Base-by-base conservation (phyloP, 2,888 invertebrate species). In the Drosophila macrospina region DNA sequence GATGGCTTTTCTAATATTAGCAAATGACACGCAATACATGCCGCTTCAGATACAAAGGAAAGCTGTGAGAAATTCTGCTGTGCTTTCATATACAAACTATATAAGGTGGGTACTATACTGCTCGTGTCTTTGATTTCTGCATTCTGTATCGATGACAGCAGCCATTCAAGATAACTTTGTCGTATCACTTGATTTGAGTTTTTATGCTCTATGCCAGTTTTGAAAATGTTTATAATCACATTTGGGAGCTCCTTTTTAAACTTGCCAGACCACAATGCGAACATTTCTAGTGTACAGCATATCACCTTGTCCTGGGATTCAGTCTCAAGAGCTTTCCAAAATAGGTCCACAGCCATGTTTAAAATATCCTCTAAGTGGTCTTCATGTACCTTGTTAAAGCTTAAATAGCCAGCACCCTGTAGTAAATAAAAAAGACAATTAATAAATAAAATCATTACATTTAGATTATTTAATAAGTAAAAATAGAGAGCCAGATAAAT, bases 251-350 rank as follows among this genome's bases (percentile, higher is more conserved):
- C 94, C n/a, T 93, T 93, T 1, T 92, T 92, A 72, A 96, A 94
- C 88, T 95, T 94, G 13, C 91, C 89, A 51, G 95, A 94, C 98
- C 98, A 98, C 24, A 95, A 91, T 6, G 95, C 94, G 91, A 98
- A 94, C 94, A 96, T 95, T 84, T 97, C 95, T 24, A 98, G 93
- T 6, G 96, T 95, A 80, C 95, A 95, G 71, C 96, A 95, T 55
- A 98, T 92, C 0, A 97, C 98, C 89, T 97, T 97, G 92, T 99
- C 98, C 91, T 98, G 98, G 32, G 97, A 97, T 94, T 99, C 98
- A 50, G 94, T 94, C 88, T 97, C 97, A 41, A 98, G 93, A 41
- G 97, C 95, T 90, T 96, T 96, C 26, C 96, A 93, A 90, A 97
- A 95, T 83, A 95, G 94, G 37, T 94, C 93, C 1, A 94, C 93